phyloP scores from a whole-genome alignment of 2,888 invertebrate genomes.

The Athalia rosae region DNA sequence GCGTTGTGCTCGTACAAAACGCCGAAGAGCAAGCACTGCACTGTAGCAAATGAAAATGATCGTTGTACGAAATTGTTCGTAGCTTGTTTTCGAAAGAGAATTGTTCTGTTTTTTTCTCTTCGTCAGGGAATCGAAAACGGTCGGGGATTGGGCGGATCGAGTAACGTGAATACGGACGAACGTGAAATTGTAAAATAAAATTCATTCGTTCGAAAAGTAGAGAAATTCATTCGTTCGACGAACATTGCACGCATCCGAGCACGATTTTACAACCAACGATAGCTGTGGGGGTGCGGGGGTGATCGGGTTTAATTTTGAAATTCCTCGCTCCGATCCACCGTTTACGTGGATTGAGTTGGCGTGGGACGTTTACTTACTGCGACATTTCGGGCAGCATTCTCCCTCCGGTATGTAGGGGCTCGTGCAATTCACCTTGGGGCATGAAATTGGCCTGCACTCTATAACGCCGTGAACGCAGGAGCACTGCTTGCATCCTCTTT shows the following conservation, averaged over 20 bases:
- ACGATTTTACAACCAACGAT: too few species aligned
- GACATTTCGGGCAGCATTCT: slow-evolving; percentile 90
- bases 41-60: slow-evolving; percentile 74
- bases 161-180: too few species aligned
- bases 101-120: background rate
- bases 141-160: too few species aligned
- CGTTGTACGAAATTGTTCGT: slow-evolving; percentile 14
- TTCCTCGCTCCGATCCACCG: too few species aligned
- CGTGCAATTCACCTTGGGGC: slow-evolving; percentile 86
- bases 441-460: slow-evolving; percentile 88
- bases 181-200: too few species aligned
- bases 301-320: too few species aligned
- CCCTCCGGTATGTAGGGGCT: slow-evolving; percentile 86
- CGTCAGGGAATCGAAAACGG: too few species aligned
- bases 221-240: too few species aligned
- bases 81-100: background rate
- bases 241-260: too few species aligned
- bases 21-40: slow-evolving; percentile 82
- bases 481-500: slow-evolving; percentile 90
- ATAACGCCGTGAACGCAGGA: slow-evolving; percentile 92
- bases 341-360: background rate
- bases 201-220: too few species aligned
- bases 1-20: slow-evolving; percentile 89
- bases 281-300: too few species aligned
- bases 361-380: slow-evolving; percentile 79